A percentile compares a stretch with the other conserved stretches of the same genome.
These are phyloP conservation scores for Muscidifurax raptorellus DNA, from an alignment of 1,140 invertebrate genomes.

Conservation along the genomic window DNA sequence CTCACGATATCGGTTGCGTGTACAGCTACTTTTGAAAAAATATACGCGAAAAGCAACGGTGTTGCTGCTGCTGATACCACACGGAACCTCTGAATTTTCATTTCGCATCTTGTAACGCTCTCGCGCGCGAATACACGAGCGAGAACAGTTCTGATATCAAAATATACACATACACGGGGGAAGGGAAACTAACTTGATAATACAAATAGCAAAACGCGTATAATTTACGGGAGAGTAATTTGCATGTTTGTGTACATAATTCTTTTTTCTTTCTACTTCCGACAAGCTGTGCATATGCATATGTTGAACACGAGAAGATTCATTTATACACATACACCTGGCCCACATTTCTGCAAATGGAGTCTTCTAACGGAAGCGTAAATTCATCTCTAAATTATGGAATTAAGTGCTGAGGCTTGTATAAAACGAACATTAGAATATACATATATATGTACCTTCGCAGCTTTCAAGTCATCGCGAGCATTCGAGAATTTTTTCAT, in stretches of 20 bases:
- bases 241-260: neutral
- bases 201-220: neutral
- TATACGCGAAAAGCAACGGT: neutral
- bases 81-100: neutral
- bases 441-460: no score
- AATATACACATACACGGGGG: no score
- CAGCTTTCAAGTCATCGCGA: no score
- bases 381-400: neutral
- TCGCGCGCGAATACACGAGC: neutral
- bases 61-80: no score
- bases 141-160: neutral
- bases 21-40: neutral
- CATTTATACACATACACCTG: neutral
- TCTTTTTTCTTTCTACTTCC: neutral
- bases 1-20: neutral
- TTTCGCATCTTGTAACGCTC: neutral
- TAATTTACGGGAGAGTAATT: constrained; percentile 11
- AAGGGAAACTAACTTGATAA: neutral
- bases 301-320: neutral
- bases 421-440: no score
- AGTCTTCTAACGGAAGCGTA: constrained; percentile 4
- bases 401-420: neutral
- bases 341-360: constrained; percentile 11
- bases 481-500: no score
- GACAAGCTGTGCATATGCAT: neutral